Evolutionary conservation across 2,888 invertebrate genomes (phyloP).

Genomic region (Lepidonotus clava): DNA sequence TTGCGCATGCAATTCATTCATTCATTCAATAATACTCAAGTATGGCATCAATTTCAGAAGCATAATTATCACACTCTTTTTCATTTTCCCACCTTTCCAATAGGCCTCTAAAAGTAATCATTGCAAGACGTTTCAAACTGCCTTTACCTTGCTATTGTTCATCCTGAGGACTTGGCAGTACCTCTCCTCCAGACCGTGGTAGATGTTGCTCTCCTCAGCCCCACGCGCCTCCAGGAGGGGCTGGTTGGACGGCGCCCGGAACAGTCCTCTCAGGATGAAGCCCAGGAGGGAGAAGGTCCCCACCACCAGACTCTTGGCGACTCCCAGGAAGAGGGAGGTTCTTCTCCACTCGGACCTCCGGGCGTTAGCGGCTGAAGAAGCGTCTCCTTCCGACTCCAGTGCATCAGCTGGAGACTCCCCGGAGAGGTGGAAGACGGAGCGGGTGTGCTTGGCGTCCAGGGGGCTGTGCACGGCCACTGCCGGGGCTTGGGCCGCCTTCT

Average conservation of each 20-base stretch:
- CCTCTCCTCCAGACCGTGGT: constrained; percentile 5
- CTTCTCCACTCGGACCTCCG: background rate
- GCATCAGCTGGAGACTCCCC: background rate
- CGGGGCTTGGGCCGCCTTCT: too few relatives aligned
- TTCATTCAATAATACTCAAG: too few relatives aligned
- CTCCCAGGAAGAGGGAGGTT: background rate
- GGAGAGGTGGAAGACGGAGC: constrained; percentile 16
- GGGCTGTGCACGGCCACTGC: too few relatives aligned
- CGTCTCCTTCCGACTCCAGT: background rate
- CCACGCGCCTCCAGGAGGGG: constrained; percentile 19
- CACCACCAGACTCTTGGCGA: background rate
- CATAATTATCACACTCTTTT: too few relatives aligned
- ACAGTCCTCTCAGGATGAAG: background rate
- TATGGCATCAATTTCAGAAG: too few relatives aligned
- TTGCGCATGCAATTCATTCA: too few relatives aligned
- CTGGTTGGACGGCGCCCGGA: background rate
- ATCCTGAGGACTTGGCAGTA: constrained; percentile 28
- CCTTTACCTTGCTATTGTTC: constrained; percentile 41
- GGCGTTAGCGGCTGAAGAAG: background rate
- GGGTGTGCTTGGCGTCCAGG: background rate
- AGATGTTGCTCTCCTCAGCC: background rate
- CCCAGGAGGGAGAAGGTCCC: background rate
- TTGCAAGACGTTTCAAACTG: background rate
- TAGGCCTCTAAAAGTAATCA: too few relatives aligned
- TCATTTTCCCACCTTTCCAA: too few relatives aligned